Evolutionary conservation across 2,113 vertebrate species (phyloP).

Genomic region (Monopterus albus): DNA sequence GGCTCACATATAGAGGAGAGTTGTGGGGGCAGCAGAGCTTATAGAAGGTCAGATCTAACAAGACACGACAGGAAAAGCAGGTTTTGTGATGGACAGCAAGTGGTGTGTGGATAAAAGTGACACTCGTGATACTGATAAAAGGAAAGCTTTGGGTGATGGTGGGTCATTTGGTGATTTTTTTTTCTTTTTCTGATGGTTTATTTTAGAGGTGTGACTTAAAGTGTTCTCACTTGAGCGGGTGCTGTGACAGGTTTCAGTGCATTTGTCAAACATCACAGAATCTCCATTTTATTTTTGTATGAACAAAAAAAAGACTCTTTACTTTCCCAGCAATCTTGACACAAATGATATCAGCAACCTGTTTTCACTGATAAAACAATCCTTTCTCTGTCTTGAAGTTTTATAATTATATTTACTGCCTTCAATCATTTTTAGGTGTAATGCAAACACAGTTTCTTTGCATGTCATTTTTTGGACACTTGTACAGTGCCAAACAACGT

Average conservation of each 20-base stretch:
- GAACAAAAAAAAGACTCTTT: slow-evolving; percentile 44
- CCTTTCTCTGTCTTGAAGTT: slow-evolving; percentile 58
- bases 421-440: slow-evolving; percentile 65
- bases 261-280: slow-evolving; percentile 57
- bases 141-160: slow-evolving; percentile 12
- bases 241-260: slow-evolving; percentile 54
- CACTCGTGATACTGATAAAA: background rate
- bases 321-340: slow-evolving; percentile 39
- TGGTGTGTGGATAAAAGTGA: background rate
- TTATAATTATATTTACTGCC: slow-evolving; percentile 72
- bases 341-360: slow-evolving; percentile 58
- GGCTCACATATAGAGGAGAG: background rate
- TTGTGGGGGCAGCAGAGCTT: slow-evolving; percentile 11
- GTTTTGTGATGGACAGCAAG: slow-evolving; percentile 6
- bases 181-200: slow-evolving; percentile 22
- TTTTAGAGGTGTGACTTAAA: slow-evolving; percentile 44
- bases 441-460: slow-evolving; percentile 59
- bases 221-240: slow-evolving; percentile 45
- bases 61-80: slow-evolving; percentile 14
- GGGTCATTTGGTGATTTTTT: slow-evolving; percentile 32
- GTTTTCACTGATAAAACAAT: slow-evolving; percentile 51
- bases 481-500: slow-evolving; percentile 60
- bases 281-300: slow-evolving; percentile 76
- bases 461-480: slow-evolving; percentile 69
- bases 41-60: background rate